Base-by-base conservation (phyloP, 2,797 vertebrate genomes). In the Enteromius anoplus region DNA sequence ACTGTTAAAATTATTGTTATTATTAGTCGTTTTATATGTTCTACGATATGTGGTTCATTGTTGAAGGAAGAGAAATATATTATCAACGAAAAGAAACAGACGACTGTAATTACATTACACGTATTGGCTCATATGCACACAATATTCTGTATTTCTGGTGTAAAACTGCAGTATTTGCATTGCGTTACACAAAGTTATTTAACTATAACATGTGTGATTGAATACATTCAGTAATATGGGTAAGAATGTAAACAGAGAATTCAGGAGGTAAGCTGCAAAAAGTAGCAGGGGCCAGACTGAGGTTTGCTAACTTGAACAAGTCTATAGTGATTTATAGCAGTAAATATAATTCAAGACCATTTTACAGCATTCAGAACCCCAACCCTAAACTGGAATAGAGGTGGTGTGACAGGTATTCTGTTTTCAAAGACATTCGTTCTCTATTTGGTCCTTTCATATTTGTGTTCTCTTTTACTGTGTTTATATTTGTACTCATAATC, bases 21-120 rank as follows among this genome's bases (percentile, higher is more conserved):
- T 71, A 47, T 47, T 5, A 47, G 37, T 45, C 5, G 23, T 42
- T 15, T 45, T 2, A 23, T 15, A 3, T 69, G 11, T 23, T 42
- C 5, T 5, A 3, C 7, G 5, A 23, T 34, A 53, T 73, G 71
- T 21, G 29, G 10, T 73, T 73, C 71, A n/a, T 29, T 51, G 45
- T 32, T 51, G 21, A 72, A 51, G 45, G 7, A 17, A 72, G 47
- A 51, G 2, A 51, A 72, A 21, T 21, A 51, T 17, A 72, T 51
- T 17, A 51, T 17, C 29, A 47, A 32, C 11, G 12, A 37, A 21
- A 21, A 55, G 49, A 37, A 53, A 37, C 19, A 73, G 29, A 53
- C 15, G 19, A 75, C 32, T 37, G 6, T 55, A 55, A 55, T 75
- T 55, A 75, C 55, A 21, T 75, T 37, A 75, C 19, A 75, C 32